A percentile compares a stretch with the other conserved stretches of the same genome.
Conservation (phyloP, 2,888 invertebrate genomes). For the Noctua comes region DNA sequence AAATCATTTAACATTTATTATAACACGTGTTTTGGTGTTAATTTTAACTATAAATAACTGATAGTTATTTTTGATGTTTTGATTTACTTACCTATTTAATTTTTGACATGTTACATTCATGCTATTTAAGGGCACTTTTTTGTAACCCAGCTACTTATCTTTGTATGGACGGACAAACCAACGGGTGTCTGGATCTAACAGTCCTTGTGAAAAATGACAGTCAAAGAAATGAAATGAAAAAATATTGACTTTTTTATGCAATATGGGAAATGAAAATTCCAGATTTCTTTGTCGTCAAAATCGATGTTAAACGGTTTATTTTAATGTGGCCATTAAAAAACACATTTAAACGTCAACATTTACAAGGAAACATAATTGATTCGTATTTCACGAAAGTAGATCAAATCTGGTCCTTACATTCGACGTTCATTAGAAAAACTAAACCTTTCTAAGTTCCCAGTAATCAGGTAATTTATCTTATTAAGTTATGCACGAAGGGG, state of each 20-base stretch:
- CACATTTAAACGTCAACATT: not conserved
- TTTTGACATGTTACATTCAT: not conserved
- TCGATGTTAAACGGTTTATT: not conserved
- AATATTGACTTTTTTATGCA: not conserved
- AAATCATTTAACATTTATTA: constrained; percentile 27
- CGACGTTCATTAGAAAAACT: not conserved
- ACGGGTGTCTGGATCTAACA: not conserved
- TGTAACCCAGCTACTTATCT: no score
- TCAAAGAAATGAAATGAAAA: not conserved
- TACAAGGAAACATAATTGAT: not conserved
- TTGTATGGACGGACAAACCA: not conserved
- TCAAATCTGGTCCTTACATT: not conserved
- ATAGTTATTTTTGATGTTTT: constrained; percentile 2
- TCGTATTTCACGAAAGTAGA: not conserved
- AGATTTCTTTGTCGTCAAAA: not conserved
- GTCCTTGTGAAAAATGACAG: not conserved
- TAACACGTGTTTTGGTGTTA: constrained; percentile 47
- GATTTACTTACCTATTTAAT: not conserved
- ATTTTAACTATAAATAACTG: constrained; percentile 37
- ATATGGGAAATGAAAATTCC: not conserved
- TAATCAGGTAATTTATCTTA: constrained; percentile 53
- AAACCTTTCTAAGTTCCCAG: not conserved
- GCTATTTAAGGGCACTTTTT: not conserved
- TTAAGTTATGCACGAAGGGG: constrained; percentile 53
- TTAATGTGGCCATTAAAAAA: no score